Evolutionary conservation across 2,888 invertebrate genomes (phyloP).

Genomic region (Zaprionus lineosus): DNA sequence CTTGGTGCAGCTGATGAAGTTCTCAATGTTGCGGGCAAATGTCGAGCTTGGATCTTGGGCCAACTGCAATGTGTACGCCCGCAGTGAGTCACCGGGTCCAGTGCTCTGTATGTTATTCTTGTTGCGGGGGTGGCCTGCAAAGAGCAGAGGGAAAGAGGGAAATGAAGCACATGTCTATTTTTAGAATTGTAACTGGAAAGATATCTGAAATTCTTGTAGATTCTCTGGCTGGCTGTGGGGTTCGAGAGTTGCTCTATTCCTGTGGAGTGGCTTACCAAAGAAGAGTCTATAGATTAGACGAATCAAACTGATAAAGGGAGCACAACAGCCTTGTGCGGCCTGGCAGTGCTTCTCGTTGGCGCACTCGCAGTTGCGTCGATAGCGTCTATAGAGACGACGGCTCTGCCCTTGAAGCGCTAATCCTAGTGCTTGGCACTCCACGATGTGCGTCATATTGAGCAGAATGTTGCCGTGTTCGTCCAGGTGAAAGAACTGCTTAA

Average conservation of each 20-base stretch:
- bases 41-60: constrained; percentile 93
- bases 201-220: no score
- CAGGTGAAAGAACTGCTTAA: constrained; percentile 82
- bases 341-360: constrained; percentile 66
- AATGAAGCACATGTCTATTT: no score
- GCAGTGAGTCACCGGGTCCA: constrained; percentile 88
- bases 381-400: constrained; percentile 68
- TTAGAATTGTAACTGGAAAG: no score
- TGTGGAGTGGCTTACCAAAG: constrained; percentile 70
- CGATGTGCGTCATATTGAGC: constrained; percentile 79
- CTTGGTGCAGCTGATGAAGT: constrained; percentile 95
- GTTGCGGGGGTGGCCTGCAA: constrained; percentile 89
- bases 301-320: constrained; percentile 64
- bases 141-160: not conserved
- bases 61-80: constrained; percentile 90
- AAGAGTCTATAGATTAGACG: constrained; percentile 66
- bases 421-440: constrained; percentile 76
- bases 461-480: constrained; percentile 82
- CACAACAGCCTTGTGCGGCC: constrained; percentile 52
- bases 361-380: constrained; percentile 65
- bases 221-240: not conserved
- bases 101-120: constrained; percentile 82
- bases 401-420: constrained; percentile 60
- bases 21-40: constrained; percentile 95
- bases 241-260: not conserved